Conservation (phyloP, 2,797 vertebrate genomes). For the Tragelaphus eurycerus region DNA sequence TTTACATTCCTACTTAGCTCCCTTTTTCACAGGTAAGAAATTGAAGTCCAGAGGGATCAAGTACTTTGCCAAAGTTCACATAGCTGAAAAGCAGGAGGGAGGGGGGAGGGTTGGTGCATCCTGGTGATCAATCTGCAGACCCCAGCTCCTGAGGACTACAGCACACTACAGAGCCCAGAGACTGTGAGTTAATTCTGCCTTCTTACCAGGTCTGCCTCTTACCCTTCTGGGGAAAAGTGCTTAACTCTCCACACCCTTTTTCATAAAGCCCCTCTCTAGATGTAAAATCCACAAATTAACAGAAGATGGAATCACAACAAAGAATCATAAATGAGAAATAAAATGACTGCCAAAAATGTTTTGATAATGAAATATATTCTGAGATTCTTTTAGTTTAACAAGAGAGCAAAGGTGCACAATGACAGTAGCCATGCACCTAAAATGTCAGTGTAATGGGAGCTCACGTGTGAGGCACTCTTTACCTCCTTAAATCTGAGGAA, state of each 20-base stretch:
- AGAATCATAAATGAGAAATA: constrained; percentile 29
- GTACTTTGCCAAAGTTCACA: neutral
- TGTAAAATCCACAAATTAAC: neutral
- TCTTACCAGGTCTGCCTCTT: neutral
- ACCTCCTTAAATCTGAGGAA: constrained; percentile 6
- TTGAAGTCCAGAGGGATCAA: neutral
- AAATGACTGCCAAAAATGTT: neutral
- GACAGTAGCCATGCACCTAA: neutral
- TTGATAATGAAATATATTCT: neutral
- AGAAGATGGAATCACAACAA: neutral
- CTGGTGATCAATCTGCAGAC: neutral
- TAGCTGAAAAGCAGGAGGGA: neutral
- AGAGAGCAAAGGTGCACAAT: neutral
- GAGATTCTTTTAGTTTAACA: neutral
- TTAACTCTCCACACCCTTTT: neutral
- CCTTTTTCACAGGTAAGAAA: neutral
- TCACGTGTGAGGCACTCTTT: neutral
- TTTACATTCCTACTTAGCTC: neutral
- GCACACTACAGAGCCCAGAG: neutral
- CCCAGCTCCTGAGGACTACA: neutral
- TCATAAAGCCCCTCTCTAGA: neutral
- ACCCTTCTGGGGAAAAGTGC: neutral
- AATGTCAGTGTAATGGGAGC: neutral
- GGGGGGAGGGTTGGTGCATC: neutral
- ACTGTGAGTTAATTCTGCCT: neutral